Evolutionary conservation across 2,797 vertebrate species (phyloP).

Genomic region (Danio choprae): DNA sequence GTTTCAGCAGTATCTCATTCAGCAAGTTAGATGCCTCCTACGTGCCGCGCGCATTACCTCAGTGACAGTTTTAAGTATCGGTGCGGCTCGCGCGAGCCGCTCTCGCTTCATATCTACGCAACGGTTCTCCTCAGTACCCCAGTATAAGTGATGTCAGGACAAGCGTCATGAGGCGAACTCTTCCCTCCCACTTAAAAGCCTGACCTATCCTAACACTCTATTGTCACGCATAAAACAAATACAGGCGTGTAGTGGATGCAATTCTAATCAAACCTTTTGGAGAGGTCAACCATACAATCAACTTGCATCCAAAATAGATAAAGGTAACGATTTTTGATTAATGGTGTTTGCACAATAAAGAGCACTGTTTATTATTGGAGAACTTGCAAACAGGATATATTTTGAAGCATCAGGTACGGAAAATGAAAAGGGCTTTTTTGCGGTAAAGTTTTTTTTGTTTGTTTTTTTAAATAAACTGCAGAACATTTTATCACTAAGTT

Average conservation of each 20-base stretch:
- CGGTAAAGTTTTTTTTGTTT: no score
- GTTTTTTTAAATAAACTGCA: no score
- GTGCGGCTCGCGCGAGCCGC: constrained; percentile 41
- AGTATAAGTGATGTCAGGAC: constrained; percentile 76
- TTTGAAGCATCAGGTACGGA: neutral
- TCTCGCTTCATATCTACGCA: constrained; percentile 52
- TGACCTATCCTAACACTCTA: constrained; percentile 52
- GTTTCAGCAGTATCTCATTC: constrained; percentile 16
- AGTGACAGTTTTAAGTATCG: constrained; percentile 54
- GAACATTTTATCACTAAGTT: neutral
- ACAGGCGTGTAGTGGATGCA: constrained; percentile 25
- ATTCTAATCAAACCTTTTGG: neutral
- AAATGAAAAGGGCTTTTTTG: neutral
- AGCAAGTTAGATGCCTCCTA: constrained; percentile 56
- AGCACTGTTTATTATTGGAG: neutral
- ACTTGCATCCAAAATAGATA: neutral
- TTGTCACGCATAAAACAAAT: constrained; percentile 54
- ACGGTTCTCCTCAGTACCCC: constrained; percentile 68
- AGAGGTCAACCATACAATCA: neutral
- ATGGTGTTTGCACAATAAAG: neutral
- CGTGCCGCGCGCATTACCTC: constrained; percentile 59
- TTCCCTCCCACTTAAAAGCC: constrained; percentile 56
- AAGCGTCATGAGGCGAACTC: constrained; percentile 72
- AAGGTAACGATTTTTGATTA: neutral
- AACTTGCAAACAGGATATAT: no score